These are phyloP conservation scores for Halcyon leucocephala DNA, from an alignment of 2,797 vertebrate genomes.

Conservation along the genomic window DNA sequence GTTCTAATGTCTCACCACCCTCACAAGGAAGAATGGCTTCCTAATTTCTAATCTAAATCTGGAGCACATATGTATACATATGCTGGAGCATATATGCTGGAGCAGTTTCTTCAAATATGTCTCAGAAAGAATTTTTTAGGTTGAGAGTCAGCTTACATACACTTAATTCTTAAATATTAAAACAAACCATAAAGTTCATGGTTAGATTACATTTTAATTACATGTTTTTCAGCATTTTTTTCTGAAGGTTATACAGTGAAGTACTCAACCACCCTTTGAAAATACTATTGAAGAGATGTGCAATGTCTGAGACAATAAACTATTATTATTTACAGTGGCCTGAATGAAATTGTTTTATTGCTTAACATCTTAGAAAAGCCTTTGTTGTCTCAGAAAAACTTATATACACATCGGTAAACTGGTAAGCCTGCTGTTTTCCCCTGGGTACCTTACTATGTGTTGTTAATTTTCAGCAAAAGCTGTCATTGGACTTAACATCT, in stretches of 20 bases:
- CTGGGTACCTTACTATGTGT: neutral
- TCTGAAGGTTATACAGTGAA: neutral
- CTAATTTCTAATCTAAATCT: too few relatives aligned
- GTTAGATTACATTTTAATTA: neutral
- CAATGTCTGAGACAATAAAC: neutral
- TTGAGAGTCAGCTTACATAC: neutral
- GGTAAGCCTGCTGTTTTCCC: neutral
- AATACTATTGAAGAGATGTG: neutral
- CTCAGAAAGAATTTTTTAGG: neutral
- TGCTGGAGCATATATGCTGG: neutral
- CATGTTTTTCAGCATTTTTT: neutral
- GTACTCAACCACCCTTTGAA: neutral
- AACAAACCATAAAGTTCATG: neutral
- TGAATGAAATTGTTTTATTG: neutral
- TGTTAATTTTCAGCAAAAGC: constrained; percentile 43
- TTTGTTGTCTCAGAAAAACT: neutral
- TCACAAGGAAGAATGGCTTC: too few relatives aligned
- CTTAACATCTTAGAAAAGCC: neutral
- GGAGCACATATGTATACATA: too few relatives aligned
- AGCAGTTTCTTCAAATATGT: neutral
- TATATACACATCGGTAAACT: neutral
- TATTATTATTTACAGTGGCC: neutral
- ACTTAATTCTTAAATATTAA: neutral
- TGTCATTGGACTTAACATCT: neutral
- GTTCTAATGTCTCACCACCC: too few relatives aligned